Evolutionary conservation across 1,140 invertebrate genomes (phyloP).

Genomic region (Drosophila leontia): DNA sequence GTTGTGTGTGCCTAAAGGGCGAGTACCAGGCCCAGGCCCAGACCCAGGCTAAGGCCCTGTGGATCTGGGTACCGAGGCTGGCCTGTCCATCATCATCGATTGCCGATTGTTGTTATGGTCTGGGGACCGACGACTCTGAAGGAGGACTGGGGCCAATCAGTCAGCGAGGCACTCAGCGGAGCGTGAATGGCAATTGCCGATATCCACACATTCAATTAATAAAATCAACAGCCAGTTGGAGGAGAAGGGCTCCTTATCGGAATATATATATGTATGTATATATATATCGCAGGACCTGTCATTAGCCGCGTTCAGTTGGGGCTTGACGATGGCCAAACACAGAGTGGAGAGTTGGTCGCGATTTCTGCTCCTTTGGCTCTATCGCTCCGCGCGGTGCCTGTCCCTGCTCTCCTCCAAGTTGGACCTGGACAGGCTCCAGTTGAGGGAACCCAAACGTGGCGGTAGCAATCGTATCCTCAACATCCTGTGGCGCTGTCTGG

Average conservation of each 20-base stretch:
- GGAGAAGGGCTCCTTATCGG: conserved; percentile 41
- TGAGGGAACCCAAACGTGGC: conserved; percentile 24
- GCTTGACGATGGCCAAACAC: conserved; percentile 39
- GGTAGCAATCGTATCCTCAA: conserved; percentile 44
- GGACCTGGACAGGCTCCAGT: conserved; percentile 33
- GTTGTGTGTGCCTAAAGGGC: conserved; percentile 42
- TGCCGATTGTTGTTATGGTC: conserved; percentile 25
- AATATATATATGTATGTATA: neutral
- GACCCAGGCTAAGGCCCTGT: conserved; percentile 24
- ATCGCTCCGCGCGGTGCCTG: conserved; percentile 44
- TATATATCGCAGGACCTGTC: conserved; percentile 49
- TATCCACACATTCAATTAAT: conserved; percentile 83
- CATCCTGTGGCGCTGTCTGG: conserved; percentile 54
- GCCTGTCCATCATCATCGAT: conserved; percentile 60
- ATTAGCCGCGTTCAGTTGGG: conserved; percentile 49
- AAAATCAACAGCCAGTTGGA: conserved; percentile 65
- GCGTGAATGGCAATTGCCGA: conserved; percentile 80
- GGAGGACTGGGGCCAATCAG: conserved; percentile 62
- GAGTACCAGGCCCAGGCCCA: conserved; percentile 21
- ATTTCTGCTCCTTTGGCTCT: conserved; percentile 44
- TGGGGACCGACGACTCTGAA: neutral
- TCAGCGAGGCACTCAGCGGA: conserved; percentile 76
- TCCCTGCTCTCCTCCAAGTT: conserved; percentile 51
- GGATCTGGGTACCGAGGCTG: conserved; percentile 38
- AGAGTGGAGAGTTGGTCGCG: conserved; percentile 51